These are phyloP conservation scores for Callinectes sapidus DNA, from an alignment of 2,888 invertebrate genomes.

Conservation along the genomic window DNA sequence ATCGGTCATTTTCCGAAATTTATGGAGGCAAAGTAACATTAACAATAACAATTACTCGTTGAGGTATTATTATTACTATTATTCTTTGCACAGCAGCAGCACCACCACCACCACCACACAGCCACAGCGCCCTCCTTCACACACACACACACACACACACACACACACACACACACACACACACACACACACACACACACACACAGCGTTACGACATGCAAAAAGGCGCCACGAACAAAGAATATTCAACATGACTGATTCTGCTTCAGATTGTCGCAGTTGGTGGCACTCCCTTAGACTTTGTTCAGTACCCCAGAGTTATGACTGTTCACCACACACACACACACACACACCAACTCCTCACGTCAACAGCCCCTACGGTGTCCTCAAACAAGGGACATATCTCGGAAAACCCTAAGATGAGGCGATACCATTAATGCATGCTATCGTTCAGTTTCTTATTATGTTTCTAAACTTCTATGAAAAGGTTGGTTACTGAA, in stretches of 20 bases:
- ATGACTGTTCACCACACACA: neutral
- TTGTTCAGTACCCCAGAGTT: neutral
- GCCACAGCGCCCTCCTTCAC: too few relatives aligned
- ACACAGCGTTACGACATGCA: neutral
- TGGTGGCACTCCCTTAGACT: neutral
- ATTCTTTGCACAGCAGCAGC: neutral
- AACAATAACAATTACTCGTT: slow-evolving; percentile 22
- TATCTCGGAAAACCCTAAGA: neutral
- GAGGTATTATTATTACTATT: slow-evolving; percentile 37
- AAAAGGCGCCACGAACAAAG: neutral
- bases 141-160: slow-evolving; percentile 32
- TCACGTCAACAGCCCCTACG: neutral
- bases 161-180: slow-evolving; percentile 27
- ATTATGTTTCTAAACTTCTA: too few relatives aligned
- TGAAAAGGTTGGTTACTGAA: too few relatives aligned
- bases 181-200: neutral
- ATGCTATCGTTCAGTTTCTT: too few relatives aligned
- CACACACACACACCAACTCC: neutral
- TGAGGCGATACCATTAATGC: neutral
- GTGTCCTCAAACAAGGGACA: neutral
- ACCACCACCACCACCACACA: neutral
- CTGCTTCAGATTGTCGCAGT: neutral
- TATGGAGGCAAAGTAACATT: slow-evolving; percentile 15
- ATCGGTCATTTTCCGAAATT: neutral
- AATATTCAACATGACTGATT: slow-evolving; percentile 16